Conservation (phyloP, 2,888 invertebrate genomes). For the Epinotia nisella region DNA sequence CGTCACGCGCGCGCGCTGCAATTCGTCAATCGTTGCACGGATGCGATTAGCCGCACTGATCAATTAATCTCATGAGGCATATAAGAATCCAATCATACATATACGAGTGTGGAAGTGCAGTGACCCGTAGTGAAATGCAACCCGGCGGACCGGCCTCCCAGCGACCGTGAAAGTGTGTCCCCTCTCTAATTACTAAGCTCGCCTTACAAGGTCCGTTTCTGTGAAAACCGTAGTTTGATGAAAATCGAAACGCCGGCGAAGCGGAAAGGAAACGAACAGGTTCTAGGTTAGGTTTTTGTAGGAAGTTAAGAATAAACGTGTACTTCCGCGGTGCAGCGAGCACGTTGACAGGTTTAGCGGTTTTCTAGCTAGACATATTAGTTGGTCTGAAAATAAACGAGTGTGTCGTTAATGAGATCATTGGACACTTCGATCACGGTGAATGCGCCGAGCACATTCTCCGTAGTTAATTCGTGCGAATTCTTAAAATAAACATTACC, state of each 20-base stretch:
- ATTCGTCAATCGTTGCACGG: constrained; percentile 69
- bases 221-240: constrained; percentile 40
- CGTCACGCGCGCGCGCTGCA: constrained; percentile 70
- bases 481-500: constrained; percentile 26
- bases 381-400: constrained; percentile 35
- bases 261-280: constrained; percentile 34
- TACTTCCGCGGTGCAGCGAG: constrained; percentile 1
- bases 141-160: constrained; percentile 60
- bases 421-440: constrained; percentile 23
- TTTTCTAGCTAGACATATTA: constrained; percentile 1
- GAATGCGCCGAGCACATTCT: constrained; percentile 17
- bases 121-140: constrained; percentile 77
- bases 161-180: constrained; percentile 71
- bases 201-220: constrained; percentile 52
- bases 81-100: constrained; percentile 11
- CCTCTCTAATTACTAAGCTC: constrained; percentile 72
- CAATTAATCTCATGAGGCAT: constrained; percentile 20
- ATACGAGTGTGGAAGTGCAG: constrained; percentile 56
- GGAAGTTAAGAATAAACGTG: constrained; percentile 27
- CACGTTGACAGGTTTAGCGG: constrained; percentile 8
- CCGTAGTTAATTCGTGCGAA: constrained; percentile 4
- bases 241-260: constrained; percentile 38
- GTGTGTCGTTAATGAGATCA: constrained; percentile 39
- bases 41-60: constrained; percentile 37
- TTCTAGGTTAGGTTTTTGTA: constrained; percentile 24